phyloP scores from a whole-genome alignment of 2,888 invertebrate species.

The Himalopsyche tibetana region DNA sequence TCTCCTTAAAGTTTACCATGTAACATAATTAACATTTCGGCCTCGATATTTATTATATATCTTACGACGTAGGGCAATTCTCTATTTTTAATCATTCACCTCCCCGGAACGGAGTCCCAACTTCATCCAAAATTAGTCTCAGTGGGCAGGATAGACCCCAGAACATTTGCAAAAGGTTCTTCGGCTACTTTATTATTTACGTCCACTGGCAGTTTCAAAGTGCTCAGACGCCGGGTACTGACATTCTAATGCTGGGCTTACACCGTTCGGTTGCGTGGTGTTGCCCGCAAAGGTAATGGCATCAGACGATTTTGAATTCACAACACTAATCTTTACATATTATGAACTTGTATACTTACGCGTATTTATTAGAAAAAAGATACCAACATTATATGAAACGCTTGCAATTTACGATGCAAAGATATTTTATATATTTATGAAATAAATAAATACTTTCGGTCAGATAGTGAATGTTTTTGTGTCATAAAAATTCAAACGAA shows the following conservation, averaged over 20 bases:
- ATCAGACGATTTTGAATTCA: neutral
- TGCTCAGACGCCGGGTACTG: slow-evolving; percentile 8
- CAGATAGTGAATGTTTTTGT: no score
- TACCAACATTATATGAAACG: no score
- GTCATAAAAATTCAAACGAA: no score
- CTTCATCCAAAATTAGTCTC: slow-evolving; percentile 1
- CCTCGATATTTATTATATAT: no score
- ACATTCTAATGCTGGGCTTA: neutral
- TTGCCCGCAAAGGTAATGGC: neutral
- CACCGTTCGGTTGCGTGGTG: neutral
- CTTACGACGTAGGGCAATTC: neutral
- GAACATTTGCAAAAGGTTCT: slow-evolving; percentile 10
- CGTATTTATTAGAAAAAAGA: no score
- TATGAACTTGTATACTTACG: no score
- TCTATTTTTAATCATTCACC: neutral
- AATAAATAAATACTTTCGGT: no score
- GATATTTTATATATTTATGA: no score
- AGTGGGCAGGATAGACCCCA: neutral
- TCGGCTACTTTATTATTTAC: slow-evolving; percentile 3
- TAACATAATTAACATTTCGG: no score
- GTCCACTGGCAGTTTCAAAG: slow-evolving; percentile 14
- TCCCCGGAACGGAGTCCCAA: neutral
- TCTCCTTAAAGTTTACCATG: no score
- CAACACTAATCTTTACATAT: neutral
- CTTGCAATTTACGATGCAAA: no score